A percentile compares a stretch with the other conserved stretches of the same genome.
phyloP scores from a whole-genome alignment of 2,113 vertebrate species.

The Okapia johnstoni region DNA sequence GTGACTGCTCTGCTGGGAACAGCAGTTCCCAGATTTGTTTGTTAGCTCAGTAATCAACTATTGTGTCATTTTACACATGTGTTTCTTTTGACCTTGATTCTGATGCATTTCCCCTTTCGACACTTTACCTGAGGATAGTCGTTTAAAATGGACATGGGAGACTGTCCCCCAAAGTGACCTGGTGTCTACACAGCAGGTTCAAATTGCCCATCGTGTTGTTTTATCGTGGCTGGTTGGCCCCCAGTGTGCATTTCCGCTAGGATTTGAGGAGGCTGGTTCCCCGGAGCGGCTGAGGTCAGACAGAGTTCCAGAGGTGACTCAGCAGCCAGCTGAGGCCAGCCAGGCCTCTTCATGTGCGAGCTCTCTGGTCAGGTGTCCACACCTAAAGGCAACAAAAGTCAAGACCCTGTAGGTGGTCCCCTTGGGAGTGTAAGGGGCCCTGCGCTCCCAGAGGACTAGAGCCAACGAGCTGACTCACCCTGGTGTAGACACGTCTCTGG shows the following conservation, averaged over 20 bases:
- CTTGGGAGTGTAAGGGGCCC: rapidly evolving
- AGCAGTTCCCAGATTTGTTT: background rate
- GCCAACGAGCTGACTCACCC: background rate
- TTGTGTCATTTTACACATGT: background rate
- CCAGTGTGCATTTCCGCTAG: background rate
- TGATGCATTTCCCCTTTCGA: background rate
- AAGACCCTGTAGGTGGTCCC: rapidly evolving
- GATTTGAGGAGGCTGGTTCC: background rate
- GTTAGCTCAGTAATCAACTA: background rate
- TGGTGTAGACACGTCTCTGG: no score
- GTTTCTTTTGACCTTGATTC: background rate
- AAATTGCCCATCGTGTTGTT: background rate
- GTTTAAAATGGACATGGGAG: background rate
- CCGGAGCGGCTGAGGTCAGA: background rate
- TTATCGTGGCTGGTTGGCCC: background rate
- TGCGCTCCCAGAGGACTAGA: rapidly evolving
- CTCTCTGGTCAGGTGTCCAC: background rate
- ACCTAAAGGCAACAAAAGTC: rapidly evolving
- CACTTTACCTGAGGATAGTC: background rate
- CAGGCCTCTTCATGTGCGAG: background rate
- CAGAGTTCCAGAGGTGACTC: background rate
- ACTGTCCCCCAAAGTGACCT: background rate
- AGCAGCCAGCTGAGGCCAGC: no score
- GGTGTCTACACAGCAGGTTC: background rate
- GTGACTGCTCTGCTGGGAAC: background rate